These are phyloP conservation scores for Capricornis sumatraensis DNA, from an alignment of 2,113 vertebrate genomes.

Conservation along the genomic window DNA sequence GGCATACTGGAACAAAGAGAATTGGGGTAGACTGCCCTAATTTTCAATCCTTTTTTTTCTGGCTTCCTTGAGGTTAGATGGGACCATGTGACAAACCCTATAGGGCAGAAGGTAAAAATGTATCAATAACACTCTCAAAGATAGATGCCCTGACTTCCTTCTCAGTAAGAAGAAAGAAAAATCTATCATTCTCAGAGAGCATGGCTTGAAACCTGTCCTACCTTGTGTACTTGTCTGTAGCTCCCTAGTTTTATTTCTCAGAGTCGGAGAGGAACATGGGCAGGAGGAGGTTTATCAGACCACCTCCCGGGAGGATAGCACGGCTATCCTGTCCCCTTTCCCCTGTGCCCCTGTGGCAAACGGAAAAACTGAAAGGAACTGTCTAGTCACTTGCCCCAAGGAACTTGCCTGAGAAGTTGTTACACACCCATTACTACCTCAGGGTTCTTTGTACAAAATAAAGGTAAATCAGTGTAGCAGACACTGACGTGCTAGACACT, in stretches of 20 bases:
- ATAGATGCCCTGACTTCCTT: not conserved
- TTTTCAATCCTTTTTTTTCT: not conserved
- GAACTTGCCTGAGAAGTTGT: conserved; percentile 21
- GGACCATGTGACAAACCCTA: not conserved
- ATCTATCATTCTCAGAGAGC: not conserved
- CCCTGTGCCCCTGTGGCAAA: not conserved
- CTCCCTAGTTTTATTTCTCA: not conserved
- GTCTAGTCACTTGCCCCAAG: not conserved
- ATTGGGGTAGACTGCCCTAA: not conserved
- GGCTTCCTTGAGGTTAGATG: not conserved
- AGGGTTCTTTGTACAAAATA: conserved; percentile 5
- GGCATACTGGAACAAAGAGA: not conserved
- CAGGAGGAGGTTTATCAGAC: not conserved
- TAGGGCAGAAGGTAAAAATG: not conserved
- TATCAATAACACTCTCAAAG: not conserved
- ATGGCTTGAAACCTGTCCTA: not conserved
- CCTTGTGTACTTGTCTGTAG: not conserved
- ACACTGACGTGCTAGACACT: not conserved
- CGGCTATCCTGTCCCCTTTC: not conserved
- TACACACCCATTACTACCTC: not conserved
- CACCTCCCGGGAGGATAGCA: not conserved
- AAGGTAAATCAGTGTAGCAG: not conserved
- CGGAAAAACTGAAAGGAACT: conserved; percentile 34
- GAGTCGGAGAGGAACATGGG: not conserved
- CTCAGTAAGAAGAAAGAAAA: conserved; percentile 25